Evolutionary conservation across 2,888 invertebrate species (phyloP).

Genomic region (Ectobius pallidus): DNA sequence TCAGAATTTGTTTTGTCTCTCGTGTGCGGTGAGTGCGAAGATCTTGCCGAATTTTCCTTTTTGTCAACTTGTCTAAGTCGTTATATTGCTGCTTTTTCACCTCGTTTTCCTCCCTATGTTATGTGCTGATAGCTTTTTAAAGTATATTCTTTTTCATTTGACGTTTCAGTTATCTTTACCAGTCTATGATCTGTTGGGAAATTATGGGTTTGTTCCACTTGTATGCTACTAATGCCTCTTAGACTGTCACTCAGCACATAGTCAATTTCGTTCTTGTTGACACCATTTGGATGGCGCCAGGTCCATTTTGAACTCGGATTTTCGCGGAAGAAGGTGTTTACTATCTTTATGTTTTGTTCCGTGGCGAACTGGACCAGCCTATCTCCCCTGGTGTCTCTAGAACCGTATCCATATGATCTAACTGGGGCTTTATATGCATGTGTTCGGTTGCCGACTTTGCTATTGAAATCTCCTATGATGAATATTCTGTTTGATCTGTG

Average conservation of each 20-base stretch:
- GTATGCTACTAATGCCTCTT: neutral
- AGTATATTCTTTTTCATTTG: neutral
- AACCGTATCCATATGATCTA: neutral
- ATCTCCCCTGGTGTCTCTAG: neutral
- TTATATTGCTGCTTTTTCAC: neutral
- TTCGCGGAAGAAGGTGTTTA: too few relatives aligned
- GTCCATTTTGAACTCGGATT: too few relatives aligned
- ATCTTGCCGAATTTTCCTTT: neutral
- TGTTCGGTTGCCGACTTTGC: neutral
- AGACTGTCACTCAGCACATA: neutral
- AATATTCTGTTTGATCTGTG: neutral
- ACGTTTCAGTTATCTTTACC: neutral
- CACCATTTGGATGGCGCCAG: neutral
- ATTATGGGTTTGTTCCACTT: neutral
- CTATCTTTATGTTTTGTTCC: too few relatives aligned
- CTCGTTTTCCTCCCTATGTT: neutral
- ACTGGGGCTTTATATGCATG: neutral
- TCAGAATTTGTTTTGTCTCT: too few relatives aligned
- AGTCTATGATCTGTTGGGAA: neutral
- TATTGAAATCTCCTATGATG: too few relatives aligned
- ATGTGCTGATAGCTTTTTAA: neutral
- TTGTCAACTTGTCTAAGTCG: too few relatives aligned
- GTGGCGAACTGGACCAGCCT: too few relatives aligned
- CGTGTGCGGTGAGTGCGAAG: neutral
- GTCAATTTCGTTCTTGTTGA: neutral